Conservation (phyloP, 2,888 invertebrate genomes). For the Caenorhabditis becei region DNA sequence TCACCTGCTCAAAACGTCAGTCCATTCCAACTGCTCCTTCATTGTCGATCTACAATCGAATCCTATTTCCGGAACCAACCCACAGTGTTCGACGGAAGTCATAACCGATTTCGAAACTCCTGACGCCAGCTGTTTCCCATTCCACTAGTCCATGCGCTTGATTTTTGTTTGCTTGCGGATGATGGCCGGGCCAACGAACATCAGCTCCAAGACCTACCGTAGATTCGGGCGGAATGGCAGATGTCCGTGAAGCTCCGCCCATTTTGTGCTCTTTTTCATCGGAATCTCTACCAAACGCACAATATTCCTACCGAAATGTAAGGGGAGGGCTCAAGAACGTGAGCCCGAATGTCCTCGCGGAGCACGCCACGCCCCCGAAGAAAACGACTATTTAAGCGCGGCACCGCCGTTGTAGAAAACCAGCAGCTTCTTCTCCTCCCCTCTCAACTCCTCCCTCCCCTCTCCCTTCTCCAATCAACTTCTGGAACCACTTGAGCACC, state of each 20-base stretch:
- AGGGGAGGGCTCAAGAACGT: constrained; percentile 45
- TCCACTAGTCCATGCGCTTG: constrained; percentile 10
- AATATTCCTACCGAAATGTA: constrained; percentile 22
- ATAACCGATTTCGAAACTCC: background rate
- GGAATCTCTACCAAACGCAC: constrained; percentile 22
- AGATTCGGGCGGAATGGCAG: constrained; percentile 8
- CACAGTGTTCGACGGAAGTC: background rate
- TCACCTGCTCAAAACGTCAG: background rate
- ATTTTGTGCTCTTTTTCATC: constrained; percentile 15
- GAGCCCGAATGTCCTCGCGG: constrained; percentile 39
- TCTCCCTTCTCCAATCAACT: background rate
- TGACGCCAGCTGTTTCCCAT: background rate
- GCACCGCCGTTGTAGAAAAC: constrained; percentile 2
- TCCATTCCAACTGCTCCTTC: background rate
- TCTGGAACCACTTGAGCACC: constrained; percentile 3
- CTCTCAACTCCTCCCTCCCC: constrained; percentile 3
- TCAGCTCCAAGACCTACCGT: constrained; percentile 37
- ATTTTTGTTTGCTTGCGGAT: constrained; percentile 25
- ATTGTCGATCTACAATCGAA: background rate
- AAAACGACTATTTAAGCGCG: constrained; percentile 31
- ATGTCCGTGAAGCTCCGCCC: constrained; percentile 33
- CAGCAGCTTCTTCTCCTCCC: constrained; percentile 10
- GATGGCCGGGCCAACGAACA: constrained; percentile 28
- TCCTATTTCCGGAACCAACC: background rate
- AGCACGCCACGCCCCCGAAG: constrained; percentile 42